Evolutionary conservation across 1,140 invertebrate species (phyloP).

Genomic region (Achroia grisella): DNA sequence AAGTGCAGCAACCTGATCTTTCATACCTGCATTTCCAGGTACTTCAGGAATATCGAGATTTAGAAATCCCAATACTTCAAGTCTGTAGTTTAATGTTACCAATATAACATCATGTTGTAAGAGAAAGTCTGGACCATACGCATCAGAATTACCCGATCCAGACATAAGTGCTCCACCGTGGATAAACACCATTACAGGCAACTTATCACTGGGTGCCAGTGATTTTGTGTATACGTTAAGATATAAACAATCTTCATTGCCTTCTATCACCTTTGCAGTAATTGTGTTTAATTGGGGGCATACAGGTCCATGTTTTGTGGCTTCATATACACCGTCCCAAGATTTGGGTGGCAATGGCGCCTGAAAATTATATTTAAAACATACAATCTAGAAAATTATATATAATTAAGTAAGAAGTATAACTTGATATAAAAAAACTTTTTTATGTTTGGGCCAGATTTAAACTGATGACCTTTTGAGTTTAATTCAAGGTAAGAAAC

Average conservation of each 20-base stretch:
- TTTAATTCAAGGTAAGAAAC: no score
- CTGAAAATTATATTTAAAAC: constrained; percentile 35
- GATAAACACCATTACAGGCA: constrained; percentile 74
- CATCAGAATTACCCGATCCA: constrained; percentile 41
- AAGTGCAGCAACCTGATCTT: constrained; percentile 67
- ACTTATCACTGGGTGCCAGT: constrained; percentile 13
- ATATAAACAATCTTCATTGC: constrained; percentile 75
- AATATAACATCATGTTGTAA: constrained; percentile 79
- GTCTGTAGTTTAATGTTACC: constrained; percentile 85
- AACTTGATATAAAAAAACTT: neutral
- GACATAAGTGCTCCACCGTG: constrained; percentile 77
- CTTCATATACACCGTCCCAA: constrained; percentile 69
- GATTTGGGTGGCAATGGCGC: constrained; percentile 54
- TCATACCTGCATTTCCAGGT: constrained; percentile 67
- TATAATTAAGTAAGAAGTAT: no score
- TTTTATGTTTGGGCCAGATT: neutral
- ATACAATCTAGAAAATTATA: no score
- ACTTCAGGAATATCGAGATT: constrained; percentile 56
- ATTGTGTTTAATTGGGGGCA: constrained; percentile 39
- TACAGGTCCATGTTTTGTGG: constrained; percentile 44
- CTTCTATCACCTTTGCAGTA: constrained; percentile 31
- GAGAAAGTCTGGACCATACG: constrained; percentile 75
- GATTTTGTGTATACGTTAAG: constrained; percentile 76
- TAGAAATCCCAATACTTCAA: constrained; percentile 75
- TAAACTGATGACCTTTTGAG: no score